Percentiles rank a stretch among this genome's conserved stretches.
These are phyloP conservation scores for Crotalus tigris DNA, from an alignment of 2,113 vertebrate species.

Conservation along the genomic window DNA sequence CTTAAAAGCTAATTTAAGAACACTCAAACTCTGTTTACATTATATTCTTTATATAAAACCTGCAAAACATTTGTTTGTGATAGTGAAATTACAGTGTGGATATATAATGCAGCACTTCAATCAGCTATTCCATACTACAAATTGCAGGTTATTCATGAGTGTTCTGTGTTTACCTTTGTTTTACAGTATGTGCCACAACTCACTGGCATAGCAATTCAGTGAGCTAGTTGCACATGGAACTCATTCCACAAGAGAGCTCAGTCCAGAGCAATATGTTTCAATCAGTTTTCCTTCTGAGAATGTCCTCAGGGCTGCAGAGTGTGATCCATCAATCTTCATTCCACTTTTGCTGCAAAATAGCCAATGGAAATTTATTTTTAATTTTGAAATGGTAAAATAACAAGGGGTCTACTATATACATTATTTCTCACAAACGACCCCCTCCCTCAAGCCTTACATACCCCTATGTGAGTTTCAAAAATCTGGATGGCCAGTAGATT, in stretches of 20 bases:
- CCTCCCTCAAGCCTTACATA: not conserved
- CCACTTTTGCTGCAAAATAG: not conserved
- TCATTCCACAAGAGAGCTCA: not conserved
- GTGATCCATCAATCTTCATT: not conserved
- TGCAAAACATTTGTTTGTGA: constrained; percentile 24
- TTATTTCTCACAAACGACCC: not conserved
- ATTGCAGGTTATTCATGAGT: not conserved
- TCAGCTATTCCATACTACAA: constrained; percentile 19
- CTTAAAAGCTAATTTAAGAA: not conserved
- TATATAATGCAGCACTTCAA: not conserved
- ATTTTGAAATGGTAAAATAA: not conserved
- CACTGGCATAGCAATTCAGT: not conserved
- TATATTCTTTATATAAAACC: constrained; percentile 8
- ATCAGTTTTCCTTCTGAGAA: not conserved
- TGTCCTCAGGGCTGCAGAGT: not conserved
- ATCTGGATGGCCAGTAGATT: not conserved
- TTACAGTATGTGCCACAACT: not conserved
- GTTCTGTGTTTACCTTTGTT: not conserved
- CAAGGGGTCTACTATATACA: not conserved
- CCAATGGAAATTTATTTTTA: not conserved
- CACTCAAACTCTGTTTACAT: not conserved
- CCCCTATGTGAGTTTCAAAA: not conserved
- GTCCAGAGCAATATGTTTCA: constrained; percentile 44
- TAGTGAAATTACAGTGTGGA: not conserved
- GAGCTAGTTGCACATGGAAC: constrained; percentile 18